Percentiles rank a stretch among this genome's conserved stretches.
phyloP scores from a whole-genome alignment of 2,888 invertebrate genomes.

The Drosophila limbata region DNA sequence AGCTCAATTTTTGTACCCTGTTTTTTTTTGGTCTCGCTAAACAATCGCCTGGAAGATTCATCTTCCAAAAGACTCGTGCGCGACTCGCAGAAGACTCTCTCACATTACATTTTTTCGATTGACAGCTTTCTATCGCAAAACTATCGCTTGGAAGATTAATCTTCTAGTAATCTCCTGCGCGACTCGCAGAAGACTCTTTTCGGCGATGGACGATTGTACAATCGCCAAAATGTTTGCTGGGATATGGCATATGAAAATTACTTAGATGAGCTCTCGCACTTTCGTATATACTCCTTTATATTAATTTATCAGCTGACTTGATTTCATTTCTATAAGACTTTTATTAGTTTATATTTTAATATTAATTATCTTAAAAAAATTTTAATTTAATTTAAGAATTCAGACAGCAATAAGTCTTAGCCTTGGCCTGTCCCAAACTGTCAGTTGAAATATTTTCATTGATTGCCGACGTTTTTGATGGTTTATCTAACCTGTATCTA shows the following conservation, averaged over 20 bases:
- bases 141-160: too few relatives aligned
- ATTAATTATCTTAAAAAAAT: neutral
- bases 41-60: too few relatives aligned
- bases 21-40: too few relatives aligned
- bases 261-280: neutral
- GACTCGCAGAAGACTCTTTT: too few relatives aligned
- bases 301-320: neutral
- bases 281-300: neutral
- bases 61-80: too few relatives aligned
- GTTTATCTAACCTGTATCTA: neutral
- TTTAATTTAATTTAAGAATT: constrained; percentile 29
- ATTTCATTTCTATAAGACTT: neutral
- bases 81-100: too few relatives aligned
- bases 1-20: too few relatives aligned
- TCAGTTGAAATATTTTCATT: constrained; percentile 37
- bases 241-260: constrained; percentile 6
- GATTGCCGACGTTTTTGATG: constrained; percentile 19
- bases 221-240: too few relatives aligned
- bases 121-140: too few relatives aligned
- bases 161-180: too few relatives aligned
- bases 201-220: too few relatives aligned
- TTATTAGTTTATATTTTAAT: neutral
- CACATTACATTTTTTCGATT: too few relatives aligned
- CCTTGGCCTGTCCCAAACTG: constrained; percentile 41
- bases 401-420: constrained; percentile 26